Base-by-base conservation (phyloP, 2,888 invertebrate species). In the Catocala nupta region DNA sequence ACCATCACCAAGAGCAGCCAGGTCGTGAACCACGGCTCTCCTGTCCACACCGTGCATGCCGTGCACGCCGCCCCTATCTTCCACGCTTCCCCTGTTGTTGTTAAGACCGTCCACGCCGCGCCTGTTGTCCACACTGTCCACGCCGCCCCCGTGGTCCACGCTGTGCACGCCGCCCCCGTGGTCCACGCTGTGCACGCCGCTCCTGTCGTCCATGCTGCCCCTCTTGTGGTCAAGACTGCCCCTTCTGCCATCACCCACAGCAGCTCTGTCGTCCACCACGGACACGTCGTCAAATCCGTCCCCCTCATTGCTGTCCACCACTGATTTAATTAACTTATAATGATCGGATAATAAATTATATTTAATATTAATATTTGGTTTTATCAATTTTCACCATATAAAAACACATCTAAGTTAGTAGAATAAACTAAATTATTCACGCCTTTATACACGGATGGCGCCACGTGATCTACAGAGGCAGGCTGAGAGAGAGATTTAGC, bases 1-100 rank as follows among this genome's bases (percentile, higher is more conserved):
- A 92, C 93, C 70, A 88, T 93, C 80, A 92, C 93, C 54, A 92
- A 91, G 87, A 91, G 89, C 84, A 92, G 93, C 87, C 93, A 92
- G 73, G 81, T 92, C 1, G 92, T 93, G n/a, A 90, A 91, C 90
- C 93, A 93, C 56, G 93, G 93, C 42, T 77, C 88, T 7, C 89
- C 91, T 0, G 74, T 90, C 1, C 77, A 76, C 48, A 47, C 77
- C 9, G 87, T 90, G 0, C 89, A 89, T 66, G 73, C 87, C 6
- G 83, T 93, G 25, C 79, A 85, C 42, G 77, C 86, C 5, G 25
- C 25, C 25, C 25, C 25, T 25, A 25, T 25, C 25, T 73, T 81
- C 34, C 86, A 86, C 64, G 79, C 87, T 33, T 80, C 89, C 52
- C 85, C 86, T 8, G 45, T 74, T 39, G 83, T 88, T 34, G 85